Evolutionary conservation across 2,888 invertebrate species (phyloP), one percentile per base, ranked within the genome.

Genomic region (Rhamnusium bicolor): DNA sequence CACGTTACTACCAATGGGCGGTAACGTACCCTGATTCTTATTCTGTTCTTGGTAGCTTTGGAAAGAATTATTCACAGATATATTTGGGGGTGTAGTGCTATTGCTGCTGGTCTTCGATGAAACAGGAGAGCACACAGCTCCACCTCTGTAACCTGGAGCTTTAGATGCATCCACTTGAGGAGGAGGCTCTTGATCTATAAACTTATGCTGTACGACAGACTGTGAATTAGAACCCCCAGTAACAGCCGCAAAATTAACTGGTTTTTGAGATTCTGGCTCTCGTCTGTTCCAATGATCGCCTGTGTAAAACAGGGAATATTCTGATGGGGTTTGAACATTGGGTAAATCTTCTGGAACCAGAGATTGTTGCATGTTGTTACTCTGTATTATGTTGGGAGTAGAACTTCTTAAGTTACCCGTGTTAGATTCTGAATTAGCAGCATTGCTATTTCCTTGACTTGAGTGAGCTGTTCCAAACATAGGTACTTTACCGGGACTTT

Each of bases 221-320:
- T 32, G 87, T 81, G 67, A 85, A 69, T 72, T 81, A 83, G 53
- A 87, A 54, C 90, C 91, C 71, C 93, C 93, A 5, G 92, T 92
- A 21, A 93, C 94, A 68, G 92, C 92, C 1, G 94, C 94, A 87
- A 94, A 94, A 85, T 94, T 94, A 88, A 92, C 91, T 16, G 91
- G 89, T 82, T 92, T 91, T 74, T 90, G 90, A 72, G 89, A 88
- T 81, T 90, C 89, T 78, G 89, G 89, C 79, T 91, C 90, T 47
- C 81, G 74, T 72, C 90, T 89, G 24, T 91, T 90, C 91, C 93
- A 92, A 78, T 92, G 91, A 51, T 92, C 90, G 63, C 92, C 91
- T 85, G 96, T 95, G 86, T 95, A 95, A 88, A 98, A 97, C 77
- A 98, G 91, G 0, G 96, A 95, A 89, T 97, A 98, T 84, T 96